phyloP scores from a whole-genome alignment of 2,888 invertebrate genomes.

The Campoplex capitator region DNA sequence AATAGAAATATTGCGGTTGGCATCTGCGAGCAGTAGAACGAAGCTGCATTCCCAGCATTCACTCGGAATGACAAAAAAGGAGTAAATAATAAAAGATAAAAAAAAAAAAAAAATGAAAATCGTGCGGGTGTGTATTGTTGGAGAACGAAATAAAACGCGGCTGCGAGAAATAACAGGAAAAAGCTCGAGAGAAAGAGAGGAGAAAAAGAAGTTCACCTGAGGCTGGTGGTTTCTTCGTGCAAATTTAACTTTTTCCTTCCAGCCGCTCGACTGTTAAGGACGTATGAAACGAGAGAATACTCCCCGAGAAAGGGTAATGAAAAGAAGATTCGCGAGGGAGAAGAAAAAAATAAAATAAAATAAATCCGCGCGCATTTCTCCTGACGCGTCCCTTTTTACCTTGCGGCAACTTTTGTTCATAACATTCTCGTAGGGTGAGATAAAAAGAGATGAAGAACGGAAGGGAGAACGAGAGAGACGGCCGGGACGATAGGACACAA shows the following conservation, averaged over 20 bases:
- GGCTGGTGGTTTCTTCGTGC: conserved; percentile 66
- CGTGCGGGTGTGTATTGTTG: neutral
- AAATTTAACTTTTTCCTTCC: conserved; percentile 75
- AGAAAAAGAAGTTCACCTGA: conserved; percentile 34
- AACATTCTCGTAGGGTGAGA: conserved; percentile 69
- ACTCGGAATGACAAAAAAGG: neutral
- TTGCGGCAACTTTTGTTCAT: conserved; percentile 71
- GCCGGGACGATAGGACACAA: conserved; percentile 41
- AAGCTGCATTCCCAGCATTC: neutral
- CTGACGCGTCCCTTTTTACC: conserved; percentile 71
- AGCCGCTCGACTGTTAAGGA: conserved; percentile 32
- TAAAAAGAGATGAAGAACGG: conserved; percentile 60
- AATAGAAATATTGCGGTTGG: neutral
- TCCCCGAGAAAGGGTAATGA: conserved; percentile 68
- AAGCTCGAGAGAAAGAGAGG: conserved; percentile 22
- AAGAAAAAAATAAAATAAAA: conserved; percentile 45
- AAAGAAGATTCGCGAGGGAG: conserved; percentile 56
- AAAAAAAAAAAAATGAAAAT: neutral
- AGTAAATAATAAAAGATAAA: neutral
- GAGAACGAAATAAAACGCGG: conserved; percentile 22
- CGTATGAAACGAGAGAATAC: conserved; percentile 48
- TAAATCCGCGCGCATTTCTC: conserved; percentile 60
- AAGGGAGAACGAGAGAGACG: conserved; percentile 52
- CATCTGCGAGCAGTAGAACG: conserved; percentile 1
- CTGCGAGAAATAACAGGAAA: conserved; percentile 32